A percentile compares a stretch with the other conserved stretches of the same genome.
These are phyloP conservation scores for Lycaon pictus DNA, from an alignment of 2,113 vertebrate genomes.

Conservation along the genomic window DNA sequence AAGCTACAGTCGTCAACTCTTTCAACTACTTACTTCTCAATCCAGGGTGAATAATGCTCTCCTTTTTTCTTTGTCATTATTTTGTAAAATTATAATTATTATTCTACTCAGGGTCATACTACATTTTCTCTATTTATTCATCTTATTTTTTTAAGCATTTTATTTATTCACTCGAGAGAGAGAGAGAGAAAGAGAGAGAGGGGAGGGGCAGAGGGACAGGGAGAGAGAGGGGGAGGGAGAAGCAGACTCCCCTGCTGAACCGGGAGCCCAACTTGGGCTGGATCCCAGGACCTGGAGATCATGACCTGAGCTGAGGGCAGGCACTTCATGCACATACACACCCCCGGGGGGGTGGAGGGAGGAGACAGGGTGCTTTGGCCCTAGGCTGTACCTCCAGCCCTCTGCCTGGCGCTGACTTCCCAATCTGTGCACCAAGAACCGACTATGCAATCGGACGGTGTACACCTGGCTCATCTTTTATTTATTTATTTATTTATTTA, in stretches of 20 bases:
- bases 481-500: too few species aligned
- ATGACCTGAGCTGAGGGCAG: background rate
- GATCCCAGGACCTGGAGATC: background rate
- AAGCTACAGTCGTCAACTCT: constrained; percentile 36
- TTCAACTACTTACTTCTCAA: constrained; percentile 51
- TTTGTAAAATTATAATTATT: constrained; percentile 56
- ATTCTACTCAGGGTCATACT: background rate
- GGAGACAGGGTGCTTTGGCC: background rate
- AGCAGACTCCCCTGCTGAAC: background rate
- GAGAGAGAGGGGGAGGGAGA: background rate
- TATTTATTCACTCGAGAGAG: background rate
- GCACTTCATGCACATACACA: too few species aligned
- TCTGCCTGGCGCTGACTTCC: background rate
- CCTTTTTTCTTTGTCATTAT: background rate
- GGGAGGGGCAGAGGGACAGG: background rate
- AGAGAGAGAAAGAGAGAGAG: background rate
- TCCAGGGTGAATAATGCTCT: background rate
- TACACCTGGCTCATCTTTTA: background rate
- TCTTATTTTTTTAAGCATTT: background rate
- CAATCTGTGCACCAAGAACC: background rate
- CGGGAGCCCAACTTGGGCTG: background rate
- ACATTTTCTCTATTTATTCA: constrained; percentile 13
- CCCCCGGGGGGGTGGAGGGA: too few species aligned
- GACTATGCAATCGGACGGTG: background rate
- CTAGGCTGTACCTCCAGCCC: background rate